Percentiles rank a stretch among this genome's conserved stretches.
Evolutionary conservation across 1,140 invertebrate species (phyloP).

Genomic region (Pomacea maculata): DNA sequence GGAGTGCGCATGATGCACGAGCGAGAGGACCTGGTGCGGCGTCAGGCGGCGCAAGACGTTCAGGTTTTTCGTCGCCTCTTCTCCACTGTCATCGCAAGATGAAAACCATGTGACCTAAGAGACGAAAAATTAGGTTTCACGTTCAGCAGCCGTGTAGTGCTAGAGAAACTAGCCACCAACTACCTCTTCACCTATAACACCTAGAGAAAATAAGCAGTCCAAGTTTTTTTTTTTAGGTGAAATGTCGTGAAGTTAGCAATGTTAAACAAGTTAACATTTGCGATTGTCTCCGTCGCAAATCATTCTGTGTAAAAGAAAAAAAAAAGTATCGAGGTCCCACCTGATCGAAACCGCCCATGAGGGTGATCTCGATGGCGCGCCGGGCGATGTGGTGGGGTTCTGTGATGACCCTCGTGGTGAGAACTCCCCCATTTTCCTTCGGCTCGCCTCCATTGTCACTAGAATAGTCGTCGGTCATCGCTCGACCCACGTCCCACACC

Average conservation of each 20-base stretch:
- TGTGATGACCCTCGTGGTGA: not conserved
- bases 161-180: too few species aligned
- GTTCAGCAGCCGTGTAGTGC: too few species aligned
- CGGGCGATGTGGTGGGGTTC: constrained; percentile 19
- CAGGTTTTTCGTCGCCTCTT: constrained; percentile 12
- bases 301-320: too few species aligned
- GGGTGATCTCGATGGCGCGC: constrained; percentile 32
- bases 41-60: constrained; percentile 29
- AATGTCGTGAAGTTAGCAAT: too few species aligned
- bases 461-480: constrained; percentile 25
- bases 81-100: constrained; percentile 2
- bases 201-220: not conserved
- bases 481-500: constrained; percentile 26
- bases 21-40: constrained; percentile 19
- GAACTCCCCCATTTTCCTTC: not conserved
- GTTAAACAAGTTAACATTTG: too few species aligned
- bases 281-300: too few species aligned
- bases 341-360: constrained; percentile 32
- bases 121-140: not conserved
- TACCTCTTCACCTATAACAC: not conserved
- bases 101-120: constrained; percentile 18
- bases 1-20: constrained; percentile 28
- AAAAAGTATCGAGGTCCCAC: not conserved
- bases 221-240: not conserved
- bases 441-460: constrained; percentile 2